Evolutionary conservation across 2,797 vertebrate species (phyloP), one percentile per base, ranked within the genome.

Genomic region (Danio tinwini): DNA sequence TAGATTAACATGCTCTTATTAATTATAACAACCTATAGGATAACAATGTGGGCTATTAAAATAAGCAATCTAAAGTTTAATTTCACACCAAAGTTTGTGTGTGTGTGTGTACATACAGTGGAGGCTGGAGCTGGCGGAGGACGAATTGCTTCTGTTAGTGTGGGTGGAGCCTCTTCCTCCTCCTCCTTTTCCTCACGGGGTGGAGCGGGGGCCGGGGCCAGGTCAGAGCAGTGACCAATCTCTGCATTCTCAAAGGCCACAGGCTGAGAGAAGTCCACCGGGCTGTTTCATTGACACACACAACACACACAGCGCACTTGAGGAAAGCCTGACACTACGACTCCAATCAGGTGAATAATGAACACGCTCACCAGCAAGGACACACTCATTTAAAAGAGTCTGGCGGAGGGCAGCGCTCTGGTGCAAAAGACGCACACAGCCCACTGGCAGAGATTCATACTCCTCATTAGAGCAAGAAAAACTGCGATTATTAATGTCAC

Each of bases 221-320:
- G 86, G 81, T 88, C 91, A 37, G 93, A 92, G 84, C 97, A 98
- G 50, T 72, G 94, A 21, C 98, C 98, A 40, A 99, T 99, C 85
- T 98, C 96, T 5, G 97, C 97, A 52, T 98, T 97, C 92, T 96
- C 94, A 87, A 99, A 99, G 80, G 96, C 94, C 13, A 97, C 86
- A 0, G 95, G 92, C 77, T 91, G 94, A 61, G 97, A 96, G 82
- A 99, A 98, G 88, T 99, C 98, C 89, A 97, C 92, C n/a, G 97
- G 95, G 14, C 98, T 99, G 92, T 83, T 70, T 58, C 47, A 78
- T n/a, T 14, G 61, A 82, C 68, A 70, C 21, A 67, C n/a, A 78
- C 37, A 53, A 65, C 14, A 79, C 80, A 78, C 59, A 73, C 49
- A 39, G 49, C 16, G 37, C 72, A 45, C 72, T 40, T 50, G 50